phyloP scores from a whole-genome alignment of 2,888 invertebrate genomes.

The Epinotia nisella region DNA sequence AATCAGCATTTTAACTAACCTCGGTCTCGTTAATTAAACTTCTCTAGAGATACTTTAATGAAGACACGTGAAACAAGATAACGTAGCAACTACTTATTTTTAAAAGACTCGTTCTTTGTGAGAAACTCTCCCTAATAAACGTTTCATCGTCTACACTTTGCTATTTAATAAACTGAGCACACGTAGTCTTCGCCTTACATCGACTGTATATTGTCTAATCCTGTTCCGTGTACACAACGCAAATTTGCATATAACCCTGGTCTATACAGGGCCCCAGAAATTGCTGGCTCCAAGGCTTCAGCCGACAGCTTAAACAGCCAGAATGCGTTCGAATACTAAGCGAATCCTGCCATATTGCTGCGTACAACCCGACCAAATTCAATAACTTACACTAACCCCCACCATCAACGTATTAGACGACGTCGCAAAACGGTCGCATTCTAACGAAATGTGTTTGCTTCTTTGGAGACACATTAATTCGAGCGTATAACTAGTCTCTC shows the following conservation, averaged over 20 bases:
- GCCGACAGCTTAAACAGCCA: conserved; percentile 42
- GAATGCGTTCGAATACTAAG: conserved; percentile 45
- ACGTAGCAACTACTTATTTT: background rate
- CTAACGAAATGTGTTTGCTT: conserved; percentile 47
- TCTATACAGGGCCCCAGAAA: conserved; percentile 40
- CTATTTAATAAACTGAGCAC: conserved; percentile 17
- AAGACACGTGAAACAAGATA: background rate
- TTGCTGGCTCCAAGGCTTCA: conserved; percentile 34
- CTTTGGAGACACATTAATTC: conserved; percentile 56
- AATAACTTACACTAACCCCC: conserved; percentile 10
- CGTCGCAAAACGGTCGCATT: conserved; percentile 37
- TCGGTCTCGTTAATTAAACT: background rate
- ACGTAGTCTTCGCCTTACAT: conserved; percentile 13
- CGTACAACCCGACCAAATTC: conserved; percentile 27
- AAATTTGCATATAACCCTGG: conserved; percentile 42
- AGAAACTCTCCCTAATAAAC: background rate
- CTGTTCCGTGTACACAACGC: conserved; percentile 37
- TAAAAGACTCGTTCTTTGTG: background rate
- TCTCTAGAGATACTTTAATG: conserved; percentile 3
- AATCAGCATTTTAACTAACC: background rate
- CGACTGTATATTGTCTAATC: conserved; percentile 37
- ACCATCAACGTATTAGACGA: background rate
- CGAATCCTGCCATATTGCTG: conserved; percentile 42
- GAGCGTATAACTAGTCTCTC: conserved; percentile 57
- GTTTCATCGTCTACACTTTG: background rate